Conservation (phyloP, 2,113 vertebrate genomes). For the Ictidomys tridecemlineatus region DNA sequence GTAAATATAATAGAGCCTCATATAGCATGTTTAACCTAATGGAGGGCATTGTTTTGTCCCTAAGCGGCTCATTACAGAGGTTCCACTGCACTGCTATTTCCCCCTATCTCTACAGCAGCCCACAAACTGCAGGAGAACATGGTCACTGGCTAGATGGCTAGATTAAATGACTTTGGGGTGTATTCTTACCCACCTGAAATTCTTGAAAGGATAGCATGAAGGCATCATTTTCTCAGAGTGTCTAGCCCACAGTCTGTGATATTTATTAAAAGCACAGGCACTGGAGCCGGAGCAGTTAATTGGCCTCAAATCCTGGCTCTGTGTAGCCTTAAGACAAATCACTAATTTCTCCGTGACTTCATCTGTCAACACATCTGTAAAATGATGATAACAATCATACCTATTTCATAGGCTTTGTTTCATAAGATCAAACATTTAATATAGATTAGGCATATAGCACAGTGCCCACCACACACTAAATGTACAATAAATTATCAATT, state of each 20-base stretch:
- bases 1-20: conserved; percentile 57
- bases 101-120: background rate
- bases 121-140: background rate
- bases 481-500: background rate
- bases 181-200: background rate
- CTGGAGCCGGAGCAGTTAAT: background rate
- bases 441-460: background rate
- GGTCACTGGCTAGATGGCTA: background rate
- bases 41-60: conserved; percentile 48
- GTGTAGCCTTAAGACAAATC: background rate
- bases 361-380: background rate
- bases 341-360: background rate
- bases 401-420: background rate
- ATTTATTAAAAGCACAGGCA: background rate
- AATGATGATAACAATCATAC: background rate
- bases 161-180: background rate
- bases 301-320: background rate
- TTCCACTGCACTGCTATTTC: background rate
- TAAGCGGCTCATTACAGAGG: conserved; percentile 46
- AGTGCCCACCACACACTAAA: background rate
- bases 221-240: background rate
- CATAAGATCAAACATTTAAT: background rate
- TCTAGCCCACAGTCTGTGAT: background rate
- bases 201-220: background rate
- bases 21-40: conserved; percentile 63